Base-by-base conservation (phyloP, 2,797 vertebrate species). In the Enteromius thamalakanensis region DNA sequence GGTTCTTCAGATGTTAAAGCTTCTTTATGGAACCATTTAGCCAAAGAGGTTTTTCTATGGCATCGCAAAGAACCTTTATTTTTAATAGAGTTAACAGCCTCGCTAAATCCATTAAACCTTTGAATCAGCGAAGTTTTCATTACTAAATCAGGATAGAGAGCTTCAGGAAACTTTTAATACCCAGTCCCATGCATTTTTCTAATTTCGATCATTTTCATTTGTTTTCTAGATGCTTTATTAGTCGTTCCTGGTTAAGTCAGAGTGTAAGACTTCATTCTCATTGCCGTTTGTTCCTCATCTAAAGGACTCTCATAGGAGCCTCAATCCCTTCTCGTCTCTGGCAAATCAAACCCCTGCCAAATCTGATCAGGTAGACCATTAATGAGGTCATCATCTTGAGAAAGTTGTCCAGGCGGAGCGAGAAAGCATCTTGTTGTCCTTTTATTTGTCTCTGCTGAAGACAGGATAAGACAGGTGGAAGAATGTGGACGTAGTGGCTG, bases 381-480 rank as follows among this genome's bases (percentile, higher is more conserved):
- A 79, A 53, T 84, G 62, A 71, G 69, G 81, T 81, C 71, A 58
- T 81, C 45, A 45, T 49, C 15, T 55, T 21, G 19, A n/a, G 34
- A 82, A 51, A 75, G 60, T 37, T 47, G 40, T 40, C 45, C 72
- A 79, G 42, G 62, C 42, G 0, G 58, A 77, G 37, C 26, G 9
- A 42, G 58, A 62, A 77, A 68, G 14, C 12, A 1, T 62, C 78
- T 75, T 64, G 60, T 58, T 74, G 69, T 76, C 81, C 29, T 87
- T 80, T 74, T 83, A 79, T 79, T 84, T 84, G 55, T 86, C 75
- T 83, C 65, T 69, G 68, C 76, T 53, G 76, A 76, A 84, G 79
- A 80, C 80, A 85, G 72, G 67, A 86, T 32, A 62, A 83, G 83
- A 85, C 85, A 83, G 76, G 68, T 85, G 78, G 69, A 85, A 76